Evolutionary conservation across 1,140 invertebrate genomes (phyloP).

Genomic region (Holotrichia oblita): DNA sequence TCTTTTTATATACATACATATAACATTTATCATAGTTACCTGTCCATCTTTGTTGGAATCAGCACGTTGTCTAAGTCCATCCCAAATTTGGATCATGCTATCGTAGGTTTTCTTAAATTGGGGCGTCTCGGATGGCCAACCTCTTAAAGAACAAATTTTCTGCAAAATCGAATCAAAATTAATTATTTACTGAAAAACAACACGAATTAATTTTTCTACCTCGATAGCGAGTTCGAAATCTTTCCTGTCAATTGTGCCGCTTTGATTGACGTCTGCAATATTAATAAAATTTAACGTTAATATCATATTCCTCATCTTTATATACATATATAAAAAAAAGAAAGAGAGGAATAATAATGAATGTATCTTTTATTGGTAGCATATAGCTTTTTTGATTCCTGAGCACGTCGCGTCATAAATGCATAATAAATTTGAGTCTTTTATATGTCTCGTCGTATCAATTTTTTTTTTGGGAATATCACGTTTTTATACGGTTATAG

Average conservation of each 20-base stretch:
- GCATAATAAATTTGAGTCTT: background rate
- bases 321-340: too few relatives aligned
- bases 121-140: conserved; percentile 75
- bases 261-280: conserved; percentile 81
- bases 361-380: background rate
- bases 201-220: too few relatives aligned
- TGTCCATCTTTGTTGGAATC: conserved; percentile 86
- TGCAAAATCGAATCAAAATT: conserved; percentile 56
- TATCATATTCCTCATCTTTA: too few relatives aligned
- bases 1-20: too few relatives aligned
- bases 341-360: too few relatives aligned
- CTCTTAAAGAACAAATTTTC: conserved; percentile 83
- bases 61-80: conserved; percentile 80
- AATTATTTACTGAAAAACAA: too few relatives aligned
- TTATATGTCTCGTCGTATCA: too few relatives aligned
- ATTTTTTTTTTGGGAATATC: too few relatives aligned
- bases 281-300: too few relatives aligned
- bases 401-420: background rate
- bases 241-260: conserved; percentile 85
- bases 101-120: conserved; percentile 79
- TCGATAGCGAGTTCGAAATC: conserved; percentile 85
- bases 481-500: too few relatives aligned
- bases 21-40: too few relatives aligned
- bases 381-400: background rate
- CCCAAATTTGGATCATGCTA: conserved; percentile 86